Evolutionary conservation across 2,113 vertebrate species (phyloP).

Genomic region (Nanorana parkeri): DNA sequence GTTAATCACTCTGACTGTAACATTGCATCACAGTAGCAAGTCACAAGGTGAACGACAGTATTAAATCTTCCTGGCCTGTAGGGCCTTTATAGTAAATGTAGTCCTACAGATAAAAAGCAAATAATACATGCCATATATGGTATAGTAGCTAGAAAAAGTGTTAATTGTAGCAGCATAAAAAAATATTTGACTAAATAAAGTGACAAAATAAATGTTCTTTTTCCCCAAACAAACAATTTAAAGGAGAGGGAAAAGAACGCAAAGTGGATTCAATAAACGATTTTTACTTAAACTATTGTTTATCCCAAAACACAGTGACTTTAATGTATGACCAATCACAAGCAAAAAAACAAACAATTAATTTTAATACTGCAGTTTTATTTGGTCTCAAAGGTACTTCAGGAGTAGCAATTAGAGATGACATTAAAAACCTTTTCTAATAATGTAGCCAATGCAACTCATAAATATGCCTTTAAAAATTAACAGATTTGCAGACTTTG

Average conservation of each 20-base stretch:
- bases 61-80: too few species aligned
- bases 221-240: too few species aligned
- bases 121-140: too few species aligned
- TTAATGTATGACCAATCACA: slow-evolving; percentile 19
- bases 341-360: slow-evolving; percentile 49
- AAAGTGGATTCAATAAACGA: slow-evolving; percentile 21
- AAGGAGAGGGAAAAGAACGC: not conserved
- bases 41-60: too few species aligned
- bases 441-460: not conserved
- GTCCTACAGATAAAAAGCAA: too few species aligned
- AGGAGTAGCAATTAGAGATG: slow-evolving; percentile 29
- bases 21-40: too few species aligned
- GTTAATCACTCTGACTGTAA: too few species aligned
- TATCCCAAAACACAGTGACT: slow-evolving; percentile 13
- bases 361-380: slow-evolving; percentile 25
- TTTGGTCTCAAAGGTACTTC: slow-evolving; percentile 25
- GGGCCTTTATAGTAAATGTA: too few species aligned
- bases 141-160: too few species aligned
- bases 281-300: slow-evolving; percentile 1
- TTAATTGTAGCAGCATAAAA: too few species aligned
- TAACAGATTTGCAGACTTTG: not conserved
- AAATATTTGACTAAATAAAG: too few species aligned
- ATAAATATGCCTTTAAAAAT: slow-evolving; percentile 1
- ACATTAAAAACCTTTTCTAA: slow-evolving; percentile 34
- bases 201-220: too few species aligned